Percentiles rank a stretch among this genome's conserved stretches.
phyloP scores from a whole-genome alignment of 2,888 invertebrate species.

The Leptothorax acervorum region DNA sequence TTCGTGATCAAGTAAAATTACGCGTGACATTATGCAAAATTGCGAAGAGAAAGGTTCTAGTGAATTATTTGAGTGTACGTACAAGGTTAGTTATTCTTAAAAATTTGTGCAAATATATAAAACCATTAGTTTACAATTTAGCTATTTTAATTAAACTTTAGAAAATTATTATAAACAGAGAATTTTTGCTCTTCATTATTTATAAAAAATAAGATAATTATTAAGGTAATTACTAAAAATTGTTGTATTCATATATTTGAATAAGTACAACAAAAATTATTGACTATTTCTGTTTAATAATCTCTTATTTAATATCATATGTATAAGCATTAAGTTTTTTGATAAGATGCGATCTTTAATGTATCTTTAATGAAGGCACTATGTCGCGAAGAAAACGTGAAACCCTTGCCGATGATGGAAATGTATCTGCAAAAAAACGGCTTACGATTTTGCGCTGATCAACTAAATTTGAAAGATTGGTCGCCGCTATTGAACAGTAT shows the following conservation, averaged over 20 bases:
- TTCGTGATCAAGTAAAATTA: slow-evolving; percentile 46
- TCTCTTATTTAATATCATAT: neutral
- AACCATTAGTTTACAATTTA: neutral
- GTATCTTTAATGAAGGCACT: slow-evolving; percentile 62
- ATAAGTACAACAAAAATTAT: neutral
- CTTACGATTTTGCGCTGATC: slow-evolving; percentile 73
- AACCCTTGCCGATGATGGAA: slow-evolving; percentile 66
- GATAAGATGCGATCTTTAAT: neutral
- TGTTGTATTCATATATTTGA: neutral
- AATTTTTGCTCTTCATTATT: neutral
- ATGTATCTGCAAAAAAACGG: slow-evolving; percentile 64
- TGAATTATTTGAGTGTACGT: slow-evolving; percentile 58
- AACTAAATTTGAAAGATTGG: slow-evolving; percentile 71
- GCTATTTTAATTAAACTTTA: neutral
- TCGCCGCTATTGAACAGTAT: slow-evolving; percentile 71
- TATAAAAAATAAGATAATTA: slow-evolving; percentile 8
- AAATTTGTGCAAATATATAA: neutral
- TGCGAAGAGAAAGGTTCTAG: slow-evolving; percentile 39
- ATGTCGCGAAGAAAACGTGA: slow-evolving; percentile 64
- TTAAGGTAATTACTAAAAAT: neutral
- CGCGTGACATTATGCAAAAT: slow-evolving; percentile 56
- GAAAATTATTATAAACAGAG: neutral
- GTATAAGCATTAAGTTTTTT: neutral
- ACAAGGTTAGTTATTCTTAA: slow-evolving; percentile 65
- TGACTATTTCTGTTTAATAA: neutral